Percentiles rank a stretch among this genome's conserved stretches.
These are phyloP conservation scores for Brachionus asplanchnoidis DNA, from an alignment of 1,140 invertebrate genomes.

Conservation along the genomic window DNA sequence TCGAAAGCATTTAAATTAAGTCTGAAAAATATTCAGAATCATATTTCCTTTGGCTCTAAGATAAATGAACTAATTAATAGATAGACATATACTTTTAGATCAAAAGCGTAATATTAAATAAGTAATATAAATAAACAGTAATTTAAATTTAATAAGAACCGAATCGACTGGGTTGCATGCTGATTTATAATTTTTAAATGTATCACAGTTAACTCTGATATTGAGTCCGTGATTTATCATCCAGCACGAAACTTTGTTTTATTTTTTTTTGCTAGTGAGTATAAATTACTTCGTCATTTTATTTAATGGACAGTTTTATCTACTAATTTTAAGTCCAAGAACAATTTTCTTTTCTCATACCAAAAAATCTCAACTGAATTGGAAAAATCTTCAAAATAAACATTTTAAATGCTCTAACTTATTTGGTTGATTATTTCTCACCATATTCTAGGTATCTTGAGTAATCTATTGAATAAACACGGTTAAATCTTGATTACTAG, in stretches of 20 bases:
- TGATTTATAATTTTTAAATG: slow-evolving; percentile 16
- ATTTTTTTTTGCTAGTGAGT: neutral
- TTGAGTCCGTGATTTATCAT: slow-evolving; percentile 5
- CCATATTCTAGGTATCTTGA: slow-evolving; percentile 17
- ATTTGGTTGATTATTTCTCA: neutral
- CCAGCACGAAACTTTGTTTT: neutral
- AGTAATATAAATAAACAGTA: slow-evolving; percentile 33
- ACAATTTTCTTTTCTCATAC: neutral
- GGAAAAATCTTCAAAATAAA: slow-evolving; percentile 14
- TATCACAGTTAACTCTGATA: slow-evolving; percentile 11
- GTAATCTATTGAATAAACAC: slow-evolving; percentile 25
- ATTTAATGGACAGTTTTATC: neutral
- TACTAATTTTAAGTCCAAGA: neutral
- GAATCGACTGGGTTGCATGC: neutral
- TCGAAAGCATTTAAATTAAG: neutral
- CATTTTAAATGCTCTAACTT: neutral
- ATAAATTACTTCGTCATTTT: slow-evolving; percentile 33
- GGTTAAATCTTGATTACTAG: slow-evolving; percentile 12
- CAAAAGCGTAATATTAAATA: slow-evolving; percentile 30
- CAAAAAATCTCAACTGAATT: slow-evolving; percentile 11
- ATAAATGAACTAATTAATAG: slow-evolving; percentile 32
- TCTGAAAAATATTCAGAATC: neutral
- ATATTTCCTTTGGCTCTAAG: neutral
- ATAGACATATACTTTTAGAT: slow-evolving; percentile 5
- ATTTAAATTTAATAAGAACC: slow-evolving; percentile 10